A percentile compares a stretch with the other conserved stretches of the same genome.
Conservation (phyloP, 2,113 vertebrate species). For the Bujurquina vittata region DNA sequence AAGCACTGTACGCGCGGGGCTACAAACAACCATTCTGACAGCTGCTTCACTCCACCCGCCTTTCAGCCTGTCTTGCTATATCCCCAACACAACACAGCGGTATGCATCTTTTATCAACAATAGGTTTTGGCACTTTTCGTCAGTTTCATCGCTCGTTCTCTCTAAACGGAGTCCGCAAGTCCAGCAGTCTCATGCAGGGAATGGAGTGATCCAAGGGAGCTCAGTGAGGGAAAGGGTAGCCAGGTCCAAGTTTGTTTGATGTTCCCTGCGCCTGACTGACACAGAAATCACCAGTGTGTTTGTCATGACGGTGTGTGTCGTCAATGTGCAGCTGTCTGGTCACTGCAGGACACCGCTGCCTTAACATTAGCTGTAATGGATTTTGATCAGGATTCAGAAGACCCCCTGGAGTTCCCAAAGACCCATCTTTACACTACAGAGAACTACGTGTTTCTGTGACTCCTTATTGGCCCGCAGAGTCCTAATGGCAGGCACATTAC, state of each 20-base stretch:
- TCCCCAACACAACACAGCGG: constrained; percentile 65
- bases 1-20: constrained; percentile 67
- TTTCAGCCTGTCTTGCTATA: constrained; percentile 67
- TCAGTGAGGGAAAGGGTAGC: neutral
- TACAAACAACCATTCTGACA: constrained; percentile 80
- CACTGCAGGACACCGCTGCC: neutral
- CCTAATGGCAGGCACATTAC: constrained; percentile 62
- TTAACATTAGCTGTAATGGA: constrained; percentile 39
- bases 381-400: constrained; percentile 40
- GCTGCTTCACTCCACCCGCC: constrained; percentile 74
- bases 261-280: constrained; percentile 14
- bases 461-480: constrained; percentile 62
- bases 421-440: neutral
- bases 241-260: constrained; percentile 21
- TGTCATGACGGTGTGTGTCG: constrained; percentile 24
- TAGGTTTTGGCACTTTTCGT: constrained; percentile 72
- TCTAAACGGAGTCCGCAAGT: constrained; percentile 54
- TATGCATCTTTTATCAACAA: constrained; percentile 74
- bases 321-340: constrained; percentile 33
- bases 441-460: constrained; percentile 28
- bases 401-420: constrained; percentile 8
- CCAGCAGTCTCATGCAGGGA: constrained; percentile 27
- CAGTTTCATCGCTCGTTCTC: constrained; percentile 56
- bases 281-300: constrained; percentile 6
- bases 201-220: constrained; percentile 32